Conservation (phyloP, 2,797 vertebrate genomes). For the Heteromormyrus szaboi region DNA sequence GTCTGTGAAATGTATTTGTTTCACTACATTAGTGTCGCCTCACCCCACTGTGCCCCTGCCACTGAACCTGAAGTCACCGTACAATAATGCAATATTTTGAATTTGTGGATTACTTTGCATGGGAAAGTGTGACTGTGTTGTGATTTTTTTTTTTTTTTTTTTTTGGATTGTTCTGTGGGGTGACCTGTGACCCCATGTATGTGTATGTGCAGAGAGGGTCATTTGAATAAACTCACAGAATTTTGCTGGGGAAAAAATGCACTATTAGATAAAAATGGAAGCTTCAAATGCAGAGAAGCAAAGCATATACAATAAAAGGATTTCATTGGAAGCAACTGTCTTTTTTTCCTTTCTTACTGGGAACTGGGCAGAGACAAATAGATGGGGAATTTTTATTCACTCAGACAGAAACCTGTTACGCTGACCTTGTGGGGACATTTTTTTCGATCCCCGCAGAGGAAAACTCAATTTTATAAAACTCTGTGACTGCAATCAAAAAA, state of each 20-base stretch:
- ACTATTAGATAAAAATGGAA: slow-evolving; percentile 21
- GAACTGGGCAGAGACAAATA: not conserved
- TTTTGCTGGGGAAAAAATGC: slow-evolving; percentile 31
- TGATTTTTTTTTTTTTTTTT: not conserved
- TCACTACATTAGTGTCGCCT: not conserved
- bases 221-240: slow-evolving; percentile 23
- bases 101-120: not conserved
- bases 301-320: slow-evolving; percentile 27
- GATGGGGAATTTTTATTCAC: not conserved
- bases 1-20: not conserved
- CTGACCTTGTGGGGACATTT: not conserved
- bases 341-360: not conserved
- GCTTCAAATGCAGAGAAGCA: slow-evolving; percentile 27
- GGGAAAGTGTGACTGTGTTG: not conserved
- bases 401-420: not conserved
- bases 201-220: not conserved
- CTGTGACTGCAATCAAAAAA: not conserved
- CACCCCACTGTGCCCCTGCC: not conserved
- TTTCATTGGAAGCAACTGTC: not conserved
- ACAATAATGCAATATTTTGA: not conserved
- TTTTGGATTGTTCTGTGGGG: not conserved
- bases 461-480: not conserved
- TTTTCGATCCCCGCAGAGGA: not conserved
- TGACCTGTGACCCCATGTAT: not conserved
- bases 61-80: not conserved